Evolutionary conservation across 2,888 invertebrate species (phyloP), one percentile per base, ranked within the genome.

Genomic region (Penaeus monodon): DNA sequence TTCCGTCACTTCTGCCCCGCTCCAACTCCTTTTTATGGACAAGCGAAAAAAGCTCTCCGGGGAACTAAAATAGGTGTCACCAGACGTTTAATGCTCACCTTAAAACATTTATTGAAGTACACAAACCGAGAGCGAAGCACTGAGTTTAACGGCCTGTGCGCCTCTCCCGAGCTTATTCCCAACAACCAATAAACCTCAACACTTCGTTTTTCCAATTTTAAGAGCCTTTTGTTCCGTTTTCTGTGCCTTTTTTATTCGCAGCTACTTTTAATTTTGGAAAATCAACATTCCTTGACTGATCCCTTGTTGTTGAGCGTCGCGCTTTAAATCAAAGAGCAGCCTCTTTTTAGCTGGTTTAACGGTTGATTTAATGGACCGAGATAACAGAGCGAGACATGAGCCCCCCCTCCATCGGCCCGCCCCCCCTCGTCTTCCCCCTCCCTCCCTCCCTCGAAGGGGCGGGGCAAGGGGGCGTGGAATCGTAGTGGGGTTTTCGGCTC

Each of bases 321-420:
- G 20, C 49, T 57, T 64, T 79, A 79, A 79, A 79, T 79, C 79
- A 79, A 65, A 79, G 79, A 10, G 22, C 27, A 33, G 4, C 27
- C 63, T 22, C 79, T 27, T 27, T 17, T n/a, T 17, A 57, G 57
- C 10, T 78, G 38, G 78, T 79, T 79, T 79, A 44, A 79, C 65
- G n/a, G 65, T 79, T 79, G 79, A 64, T 79, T 79, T 79, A 79
- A 79, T 79, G 65, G 79, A 20, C 68, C n/a, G 68, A n/a, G 29
- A 29, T n/a, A 68, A 29, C n/a, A 66, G 66, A 27, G 27, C n/a
- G 66, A 66, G 66, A 27, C 24, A 27, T n/a, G 12, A 17, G 68
- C 14, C n/a, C n/a, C n/a, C n/a, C 29, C 22, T 33, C 22, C 27
- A 12, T n/a, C 65, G 38, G 33, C 33, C 24, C 49, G 17, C 10